Evolutionary conservation across 2,113 vertebrate species (phyloP), one percentile per base, ranked within the genome.

Genomic region (Coreoperca whiteheadi): DNA sequence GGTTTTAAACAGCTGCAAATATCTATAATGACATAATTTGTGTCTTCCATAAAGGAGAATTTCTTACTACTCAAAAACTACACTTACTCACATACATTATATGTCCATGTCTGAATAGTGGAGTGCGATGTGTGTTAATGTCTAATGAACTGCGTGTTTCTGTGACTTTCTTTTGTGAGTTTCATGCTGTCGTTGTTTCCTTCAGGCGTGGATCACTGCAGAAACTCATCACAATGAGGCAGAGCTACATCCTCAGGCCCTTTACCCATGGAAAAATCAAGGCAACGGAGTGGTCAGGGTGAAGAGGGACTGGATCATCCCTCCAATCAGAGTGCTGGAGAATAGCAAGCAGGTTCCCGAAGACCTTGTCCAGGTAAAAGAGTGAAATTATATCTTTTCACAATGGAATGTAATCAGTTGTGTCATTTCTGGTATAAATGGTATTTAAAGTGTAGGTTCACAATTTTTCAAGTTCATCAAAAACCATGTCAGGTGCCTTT

Each of bases 231-330:
- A 76, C 25, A 34, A 32, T 48, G 68, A 63, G 0, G 59, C 73
- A 0, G 63, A 91, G 0, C 37, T 75, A n/a, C 82, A 65, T 59
- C 81, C 60, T 4, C 79, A 23, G 21, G 81, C 76, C 25, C 77
- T 97, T 69, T 73, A 89, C 73, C 95, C 89, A 41, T 97, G 97
- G 98, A 85, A 32, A 82, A 92, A 70, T 50, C 82, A 60, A 48
- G 83, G 82, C 41, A 73, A 82, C 0, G 86, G 90, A 0, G 11
- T 54, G 0, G 66, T 94, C 69, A 88, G 98, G 51, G 95, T 98
- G 76, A 97, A 97, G 88, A 96, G 98, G 82, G 98, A 98, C 84
- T 99, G 98, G 98, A 98, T 99, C 87, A 99, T 99, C 77, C 98
- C 98, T 18, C 97, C 97, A 34, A 99, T 99, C 94, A 96, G 97